These are phyloP conservation scores for Ctena decussata DNA, from an alignment of 2,888 invertebrate species.

Conservation along the genomic window DNA sequence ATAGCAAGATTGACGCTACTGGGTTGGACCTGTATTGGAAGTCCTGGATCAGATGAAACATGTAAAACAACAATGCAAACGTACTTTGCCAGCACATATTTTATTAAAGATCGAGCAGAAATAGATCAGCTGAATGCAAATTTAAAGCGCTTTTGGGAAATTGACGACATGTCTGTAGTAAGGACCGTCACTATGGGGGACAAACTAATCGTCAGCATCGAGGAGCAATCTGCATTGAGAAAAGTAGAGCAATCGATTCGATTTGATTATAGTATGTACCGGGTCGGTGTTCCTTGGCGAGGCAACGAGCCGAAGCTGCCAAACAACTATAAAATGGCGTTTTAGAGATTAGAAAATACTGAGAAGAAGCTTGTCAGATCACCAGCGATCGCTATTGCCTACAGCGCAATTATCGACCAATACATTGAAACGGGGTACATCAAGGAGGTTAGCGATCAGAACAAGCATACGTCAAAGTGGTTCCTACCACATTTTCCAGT, in stretches of 20 bases:
- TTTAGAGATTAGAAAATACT: conserved; percentile 30
- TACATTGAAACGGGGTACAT: conserved; percentile 21
- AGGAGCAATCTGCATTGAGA: not conserved
- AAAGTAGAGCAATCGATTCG: conserved; percentile 11
- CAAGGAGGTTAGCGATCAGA: not conserved
- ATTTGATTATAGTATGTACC: conserved; percentile 10
- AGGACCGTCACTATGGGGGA: not conserved
- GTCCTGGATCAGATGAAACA: not conserved
- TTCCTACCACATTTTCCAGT: conserved; percentile 37
- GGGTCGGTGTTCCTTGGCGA: conserved; percentile 38
- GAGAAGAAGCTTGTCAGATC: conserved; percentile 10
- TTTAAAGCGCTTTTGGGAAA: conserved; percentile 29
- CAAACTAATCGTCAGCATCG: not conserved
- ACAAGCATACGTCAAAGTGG: conserved; percentile 8
- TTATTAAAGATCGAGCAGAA: not conserved
- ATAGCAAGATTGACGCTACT: conserved; percentile 53
- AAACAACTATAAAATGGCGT: conserved; percentile 33
- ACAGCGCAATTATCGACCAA: not conserved
- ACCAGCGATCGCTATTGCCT: not conserved
- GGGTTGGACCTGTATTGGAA: conserved; percentile 59
- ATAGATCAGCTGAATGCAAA: not conserved
- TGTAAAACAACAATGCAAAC: not conserved
- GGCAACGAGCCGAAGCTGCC: conserved; percentile 16
- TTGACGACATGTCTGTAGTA: conserved; percentile 13
- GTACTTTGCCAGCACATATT: not conserved